phyloP scores from a whole-genome alignment of 1,140 invertebrate species.

The Anthonomus grandis region DNA sequence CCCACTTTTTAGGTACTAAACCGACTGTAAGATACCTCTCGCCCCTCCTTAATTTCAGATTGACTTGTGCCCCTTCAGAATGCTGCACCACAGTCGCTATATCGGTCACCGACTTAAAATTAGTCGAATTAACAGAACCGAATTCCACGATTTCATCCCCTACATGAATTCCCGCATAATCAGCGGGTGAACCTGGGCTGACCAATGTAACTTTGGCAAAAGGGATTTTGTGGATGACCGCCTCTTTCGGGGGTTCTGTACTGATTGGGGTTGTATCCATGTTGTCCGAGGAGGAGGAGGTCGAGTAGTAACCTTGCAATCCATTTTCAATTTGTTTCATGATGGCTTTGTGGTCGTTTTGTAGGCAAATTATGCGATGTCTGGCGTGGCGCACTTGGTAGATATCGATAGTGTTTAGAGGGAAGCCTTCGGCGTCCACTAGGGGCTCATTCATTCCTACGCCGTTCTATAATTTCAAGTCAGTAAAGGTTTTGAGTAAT shows the following conservation, averaged over 20 bases:
- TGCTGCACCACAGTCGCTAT: conserved; percentile 69
- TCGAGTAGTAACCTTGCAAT: conserved; percentile 59
- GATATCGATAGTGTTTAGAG: conserved; percentile 85
- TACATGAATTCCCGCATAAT: conserved; percentile 68
- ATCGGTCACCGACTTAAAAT: conserved; percentile 70
- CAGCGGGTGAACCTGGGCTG: conserved; percentile 74
- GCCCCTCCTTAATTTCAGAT: conserved; percentile 61
- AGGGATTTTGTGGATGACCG: conserved; percentile 41
- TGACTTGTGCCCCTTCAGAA: conserved; percentile 62
- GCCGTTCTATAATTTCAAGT: conserved; percentile 54
- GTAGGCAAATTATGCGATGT: conserved; percentile 84
- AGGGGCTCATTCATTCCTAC: conserved; percentile 85
- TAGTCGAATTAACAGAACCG: conserved; percentile 73
- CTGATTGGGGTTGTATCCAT: conserved; percentile 47
- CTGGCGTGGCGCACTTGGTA: conserved; percentile 85
- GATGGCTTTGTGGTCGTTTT: conserved; percentile 84
- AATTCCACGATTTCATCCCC: conserved; percentile 77
- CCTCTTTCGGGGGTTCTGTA: conserved; percentile 31
- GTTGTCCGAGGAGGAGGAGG: conserved; percentile 2
- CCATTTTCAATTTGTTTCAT: conserved; percentile 82
- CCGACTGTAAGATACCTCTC: conserved; percentile 53
- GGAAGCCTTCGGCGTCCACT: conserved; percentile 83
- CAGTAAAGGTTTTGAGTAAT: conserved; percentile 8
- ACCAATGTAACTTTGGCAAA: conserved; percentile 75
- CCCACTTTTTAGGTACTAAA: conserved; percentile 69